Base-by-base conservation (phyloP, 2,113 vertebrate genomes). In the Scopus umbretta region DNA sequence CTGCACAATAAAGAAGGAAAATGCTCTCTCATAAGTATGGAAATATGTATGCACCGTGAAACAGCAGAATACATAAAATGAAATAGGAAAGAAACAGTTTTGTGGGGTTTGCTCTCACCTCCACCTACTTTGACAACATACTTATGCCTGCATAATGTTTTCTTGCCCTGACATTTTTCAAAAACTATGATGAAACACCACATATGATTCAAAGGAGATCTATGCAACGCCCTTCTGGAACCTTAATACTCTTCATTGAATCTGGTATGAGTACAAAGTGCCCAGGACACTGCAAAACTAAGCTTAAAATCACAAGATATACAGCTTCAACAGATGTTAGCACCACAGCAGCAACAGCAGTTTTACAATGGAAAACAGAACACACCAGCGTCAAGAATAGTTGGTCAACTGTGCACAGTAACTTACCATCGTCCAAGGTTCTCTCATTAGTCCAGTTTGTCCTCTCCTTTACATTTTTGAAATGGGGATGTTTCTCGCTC, bases 361-460 rank as follows among this genome's bases (percentile, higher is more conserved):
- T 16, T 92, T 47, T 74, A 71, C 36, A 52, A 27, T 3, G 23
- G 7, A 66, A 34, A 16, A 50, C 4, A 52, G 30, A 68, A 68
- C 13, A 62, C 3, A 3, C 5, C 26, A 23, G 14, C 4, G 5
- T 40, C 53, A 83, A 17, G 4, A 72, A 36, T 0, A 83, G 66
- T 0, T 49, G 70, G 29, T n/a, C 7, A 40, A 26, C 0, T 7
- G 13, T 42, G 21, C 38, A 56, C 15, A 65, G 59, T n/a, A 62
- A 95, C 98, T 98, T 92, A 99, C 99, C 99, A 0, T 99, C 99
- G 62, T 99, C 99, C 96, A 99, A 98, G 5, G 99, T 99, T 94
- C 99, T 99, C 94, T 99, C 99, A 20, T 99, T 99, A 61, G 99
- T 99, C 99, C 99, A 99, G 98, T 99, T 99, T 94, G 99, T 99